Percentiles rank a stretch among this genome's conserved stretches.
Evolutionary conservation across 2,797 vertebrate genomes (phyloP).

Genomic region (Podarcis lilfordi): DNA sequence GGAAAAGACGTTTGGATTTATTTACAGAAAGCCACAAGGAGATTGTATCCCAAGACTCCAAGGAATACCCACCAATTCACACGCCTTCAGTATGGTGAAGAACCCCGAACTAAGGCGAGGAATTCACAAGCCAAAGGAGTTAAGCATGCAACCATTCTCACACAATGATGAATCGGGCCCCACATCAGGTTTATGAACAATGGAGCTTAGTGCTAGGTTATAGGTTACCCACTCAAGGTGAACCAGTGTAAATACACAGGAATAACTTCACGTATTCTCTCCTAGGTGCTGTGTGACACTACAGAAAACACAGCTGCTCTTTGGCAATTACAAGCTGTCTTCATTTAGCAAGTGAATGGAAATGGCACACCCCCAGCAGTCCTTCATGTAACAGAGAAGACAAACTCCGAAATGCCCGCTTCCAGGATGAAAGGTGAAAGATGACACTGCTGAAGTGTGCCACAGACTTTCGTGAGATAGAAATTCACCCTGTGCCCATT

Average conservation of each 20-base stretch:
- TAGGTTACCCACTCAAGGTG: background rate
- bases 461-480: background rate
- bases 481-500: background rate
- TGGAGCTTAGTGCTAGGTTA: background rate
- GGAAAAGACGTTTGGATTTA: constrained; percentile 57
- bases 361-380: background rate
- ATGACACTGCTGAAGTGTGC: background rate
- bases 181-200: constrained; percentile 45
- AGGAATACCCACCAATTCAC: constrained; percentile 59
- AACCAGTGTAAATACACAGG: background rate
- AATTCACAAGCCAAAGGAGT: constrained; percentile 37
- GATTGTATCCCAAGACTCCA: constrained; percentile 54
- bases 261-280: constrained; percentile 24
- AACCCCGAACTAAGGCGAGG: constrained; percentile 36
- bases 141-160: constrained; percentile 24
- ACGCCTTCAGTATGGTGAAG: constrained; percentile 47
- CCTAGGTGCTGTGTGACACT: background rate
- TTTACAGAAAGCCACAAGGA: constrained; percentile 58
- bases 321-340: constrained; percentile 50
- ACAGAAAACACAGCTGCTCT: constrained; percentile 46
- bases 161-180: constrained; percentile 37
- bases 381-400: background rate
- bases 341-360: constrained; percentile 42
- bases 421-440: background rate
- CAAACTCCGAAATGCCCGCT: background rate